These are phyloP conservation scores for Arge pagana DNA, from an alignment of 2,888 invertebrate genomes.

Conservation along the genomic window DNA sequence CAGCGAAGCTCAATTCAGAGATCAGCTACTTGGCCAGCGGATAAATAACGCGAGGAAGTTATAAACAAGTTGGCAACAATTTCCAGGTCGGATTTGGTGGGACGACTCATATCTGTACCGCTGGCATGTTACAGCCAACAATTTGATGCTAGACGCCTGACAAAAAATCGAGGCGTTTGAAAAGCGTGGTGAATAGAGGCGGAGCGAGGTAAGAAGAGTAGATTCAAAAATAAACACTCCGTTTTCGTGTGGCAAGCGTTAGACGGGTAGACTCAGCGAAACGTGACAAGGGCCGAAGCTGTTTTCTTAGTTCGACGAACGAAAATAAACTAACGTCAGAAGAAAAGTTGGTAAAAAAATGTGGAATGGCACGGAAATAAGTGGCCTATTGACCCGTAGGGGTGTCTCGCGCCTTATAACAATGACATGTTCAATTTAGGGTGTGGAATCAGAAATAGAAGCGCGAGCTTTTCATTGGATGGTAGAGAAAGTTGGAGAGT, in stretches of 20 bases:
- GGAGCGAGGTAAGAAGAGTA: too few species aligned
- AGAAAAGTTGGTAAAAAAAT: conserved; percentile 29
- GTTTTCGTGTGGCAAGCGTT: too few species aligned
- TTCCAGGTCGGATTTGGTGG: too few species aligned
- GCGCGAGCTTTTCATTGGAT: conserved; percentile 6
- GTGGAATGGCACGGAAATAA: conserved; percentile 34
- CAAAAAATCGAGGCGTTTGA: too few species aligned
- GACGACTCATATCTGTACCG: too few species aligned
- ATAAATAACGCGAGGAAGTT: too few species aligned
- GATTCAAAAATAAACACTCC: conserved; percentile 25
- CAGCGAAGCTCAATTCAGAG: too few species aligned
- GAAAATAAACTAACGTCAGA: conserved; percentile 30
- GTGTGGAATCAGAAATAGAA: conserved; percentile 38
- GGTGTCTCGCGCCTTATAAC: conserved; percentile 23
- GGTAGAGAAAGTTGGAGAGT: conserved; percentile 3
- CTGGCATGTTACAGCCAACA: too few species aligned
- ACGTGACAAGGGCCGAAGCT: conserved; percentile 30
- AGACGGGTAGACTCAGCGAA: conserved; percentile 20
- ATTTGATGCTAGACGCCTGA: too few species aligned
- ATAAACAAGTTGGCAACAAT: too few species aligned
- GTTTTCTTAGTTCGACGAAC: conserved; percentile 33
- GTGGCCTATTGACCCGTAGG: conserved; percentile 41
- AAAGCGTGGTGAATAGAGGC: too few species aligned
- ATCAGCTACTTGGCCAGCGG: too few species aligned
- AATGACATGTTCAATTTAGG: conserved; percentile 34